Percentiles rank a stretch among this genome's conserved stretches.
These are phyloP conservation scores for Gymnocypris eckloni DNA, from an alignment of 2,797 vertebrate species.

Conservation along the genomic window DNA sequence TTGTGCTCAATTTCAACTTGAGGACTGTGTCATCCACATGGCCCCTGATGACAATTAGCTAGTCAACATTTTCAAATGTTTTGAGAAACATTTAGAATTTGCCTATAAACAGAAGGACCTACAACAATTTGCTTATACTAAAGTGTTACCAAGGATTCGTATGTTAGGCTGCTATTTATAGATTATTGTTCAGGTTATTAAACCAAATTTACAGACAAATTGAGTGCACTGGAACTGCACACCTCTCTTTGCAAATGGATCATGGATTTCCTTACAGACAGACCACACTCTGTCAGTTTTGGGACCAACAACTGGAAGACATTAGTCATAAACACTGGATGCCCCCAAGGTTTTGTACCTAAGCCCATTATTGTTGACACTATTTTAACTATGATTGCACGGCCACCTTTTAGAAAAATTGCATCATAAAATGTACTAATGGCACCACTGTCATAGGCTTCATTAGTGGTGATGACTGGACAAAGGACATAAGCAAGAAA, in stretches of 20 bases:
- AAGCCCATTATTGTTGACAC: background rate
- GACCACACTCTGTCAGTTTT: background rate
- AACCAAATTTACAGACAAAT: background rate
- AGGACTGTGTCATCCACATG: no score
- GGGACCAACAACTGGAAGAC: background rate
- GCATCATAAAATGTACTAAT: background rate
- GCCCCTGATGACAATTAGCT: no score
- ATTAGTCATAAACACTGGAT: background rate
- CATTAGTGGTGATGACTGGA: background rate
- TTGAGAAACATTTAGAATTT: background rate
- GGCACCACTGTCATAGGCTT: background rate
- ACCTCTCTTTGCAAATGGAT: background rate
- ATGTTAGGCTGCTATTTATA: background rate
- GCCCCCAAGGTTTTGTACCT: background rate
- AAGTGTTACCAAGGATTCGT: background rate
- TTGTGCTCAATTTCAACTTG: no score
- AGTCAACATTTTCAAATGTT: background rate
- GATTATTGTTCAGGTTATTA: background rate
- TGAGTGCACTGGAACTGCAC: background rate
- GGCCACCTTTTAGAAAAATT: background rate
- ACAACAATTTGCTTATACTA: no score
- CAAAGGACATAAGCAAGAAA: background rate
- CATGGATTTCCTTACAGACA: background rate
- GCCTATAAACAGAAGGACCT: background rate
- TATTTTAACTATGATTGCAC: background rate